Evolutionary conservation across 2,888 invertebrate species (phyloP).

Genomic region (Diabrotica balteata): DNA sequence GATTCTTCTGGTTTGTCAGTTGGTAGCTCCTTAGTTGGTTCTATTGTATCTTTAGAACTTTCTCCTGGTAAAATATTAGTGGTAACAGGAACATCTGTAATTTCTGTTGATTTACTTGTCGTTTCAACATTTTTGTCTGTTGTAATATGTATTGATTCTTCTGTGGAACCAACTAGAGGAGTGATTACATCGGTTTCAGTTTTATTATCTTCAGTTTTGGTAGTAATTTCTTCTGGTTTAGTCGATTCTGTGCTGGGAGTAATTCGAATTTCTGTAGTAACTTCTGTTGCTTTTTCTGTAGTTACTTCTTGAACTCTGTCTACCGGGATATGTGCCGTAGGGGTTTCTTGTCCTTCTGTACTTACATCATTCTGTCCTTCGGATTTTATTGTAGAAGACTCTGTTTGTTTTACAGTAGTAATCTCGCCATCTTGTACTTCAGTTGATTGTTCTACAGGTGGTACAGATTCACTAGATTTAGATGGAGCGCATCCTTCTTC

Average conservation of each 20-base stretch:
- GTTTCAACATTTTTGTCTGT: background rate
- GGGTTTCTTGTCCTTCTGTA: background rate
- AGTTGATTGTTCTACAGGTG: too few species aligned
- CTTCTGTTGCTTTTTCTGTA: constrained; percentile 8
- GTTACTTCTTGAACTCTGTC: background rate
- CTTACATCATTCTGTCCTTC: background rate
- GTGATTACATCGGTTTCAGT: constrained; percentile 5
- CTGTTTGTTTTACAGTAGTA: background rate
- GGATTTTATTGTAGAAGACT: constrained; percentile 1
- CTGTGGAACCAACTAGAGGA: background rate
- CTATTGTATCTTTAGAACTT: background rate
- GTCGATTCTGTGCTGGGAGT: background rate
- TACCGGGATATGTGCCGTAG: background rate
- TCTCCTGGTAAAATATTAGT: background rate
- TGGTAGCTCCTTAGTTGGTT: background rate
- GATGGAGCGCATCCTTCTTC: too few species aligned
- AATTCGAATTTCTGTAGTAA: background rate
- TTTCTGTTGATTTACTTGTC: background rate
- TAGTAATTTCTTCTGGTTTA: background rate
- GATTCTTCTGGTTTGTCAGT: constrained; percentile 12
- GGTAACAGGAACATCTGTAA: background rate
- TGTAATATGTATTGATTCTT: background rate
- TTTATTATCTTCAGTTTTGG: background rate
- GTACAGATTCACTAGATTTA: too few species aligned
- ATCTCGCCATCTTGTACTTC: background rate